Evolutionary conservation across 2,888 invertebrate genomes (phyloP).

Genomic region (Mycogona germanica): DNA sequence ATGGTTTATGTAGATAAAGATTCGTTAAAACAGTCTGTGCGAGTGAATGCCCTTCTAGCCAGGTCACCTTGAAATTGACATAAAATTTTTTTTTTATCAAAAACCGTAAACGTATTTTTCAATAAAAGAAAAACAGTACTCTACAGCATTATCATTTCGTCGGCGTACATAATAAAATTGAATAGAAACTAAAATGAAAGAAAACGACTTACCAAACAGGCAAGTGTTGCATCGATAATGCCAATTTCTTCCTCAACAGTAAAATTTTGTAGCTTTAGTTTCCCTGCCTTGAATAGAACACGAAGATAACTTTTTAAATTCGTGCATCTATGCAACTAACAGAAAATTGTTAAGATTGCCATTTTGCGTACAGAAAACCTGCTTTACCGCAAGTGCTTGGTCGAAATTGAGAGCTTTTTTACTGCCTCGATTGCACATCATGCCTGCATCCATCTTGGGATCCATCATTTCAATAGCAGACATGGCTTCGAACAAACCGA

Average conservation of each 20-base stretch:
- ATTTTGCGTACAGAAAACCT: not conserved
- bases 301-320: not conserved
- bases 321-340: not conserved
- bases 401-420: constrained; percentile 75
- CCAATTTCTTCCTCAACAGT: constrained; percentile 72
- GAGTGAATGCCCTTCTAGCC: constrained; percentile 92
- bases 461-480: constrained; percentile 99
- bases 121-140: too few species aligned
- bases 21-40: constrained; percentile 97
- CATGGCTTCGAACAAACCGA: constrained; percentile 96
- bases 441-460: constrained; percentile 99
- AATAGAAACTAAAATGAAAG: not conserved
- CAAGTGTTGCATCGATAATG: constrained; percentile 84
- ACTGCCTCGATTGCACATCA: constrained; percentile 70
- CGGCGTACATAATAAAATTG: too few species aligned
- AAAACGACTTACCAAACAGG: constrained; percentile 63
- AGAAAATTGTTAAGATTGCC: not conserved
- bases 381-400: constrained; percentile 67
- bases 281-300: constrained; percentile 46
- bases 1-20: constrained; percentile 83
- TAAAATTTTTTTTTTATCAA: not conserved
- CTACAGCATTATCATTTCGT: too few species aligned
- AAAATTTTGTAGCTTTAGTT: constrained; percentile 61
- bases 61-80: constrained; percentile 48
- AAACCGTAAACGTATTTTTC: too few species aligned